phyloP scores from a whole-genome alignment of 2,888 invertebrate genomes.

The Calameuta idolon region DNA sequence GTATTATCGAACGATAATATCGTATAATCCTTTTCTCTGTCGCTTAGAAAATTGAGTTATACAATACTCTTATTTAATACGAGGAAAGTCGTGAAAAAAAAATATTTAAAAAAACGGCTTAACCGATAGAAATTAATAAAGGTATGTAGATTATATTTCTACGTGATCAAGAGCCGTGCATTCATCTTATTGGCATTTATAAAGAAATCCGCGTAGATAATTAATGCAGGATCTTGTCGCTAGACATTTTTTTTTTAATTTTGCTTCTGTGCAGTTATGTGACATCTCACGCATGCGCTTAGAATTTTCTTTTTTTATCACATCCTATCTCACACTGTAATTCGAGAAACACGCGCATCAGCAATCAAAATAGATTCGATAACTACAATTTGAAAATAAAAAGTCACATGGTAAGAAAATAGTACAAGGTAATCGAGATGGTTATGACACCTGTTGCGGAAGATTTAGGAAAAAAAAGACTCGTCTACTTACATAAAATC shows the following conservation, averaged over 20 bases:
- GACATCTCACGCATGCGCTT: neutral
- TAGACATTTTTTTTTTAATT: neutral
- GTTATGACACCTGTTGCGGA: neutral
- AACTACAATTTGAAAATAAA: neutral
- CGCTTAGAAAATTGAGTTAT: neutral
- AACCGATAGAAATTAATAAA: neutral
- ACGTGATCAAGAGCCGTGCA: neutral
- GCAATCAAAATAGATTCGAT: neutral
- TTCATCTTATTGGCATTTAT: neutral
- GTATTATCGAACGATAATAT: neutral
- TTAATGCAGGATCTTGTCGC: neutral
- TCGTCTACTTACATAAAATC: slow-evolving; percentile 57
- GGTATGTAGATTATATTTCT: neutral
- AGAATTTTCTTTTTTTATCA: neutral
- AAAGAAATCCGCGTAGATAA: neutral
- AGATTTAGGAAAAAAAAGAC: slow-evolving; percentile 22
- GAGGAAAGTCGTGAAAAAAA: neutral
- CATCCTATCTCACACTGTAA: neutral
- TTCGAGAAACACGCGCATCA: neutral
- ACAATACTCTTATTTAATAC: neutral
- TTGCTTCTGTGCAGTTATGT: neutral
- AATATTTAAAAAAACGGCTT: neutral
- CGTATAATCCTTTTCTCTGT: neutral
- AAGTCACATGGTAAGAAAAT: neutral
- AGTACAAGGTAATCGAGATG: neutral